Conservation (phyloP, 1,140 invertebrate species). For the Drosophila rhopaloa region DNA sequence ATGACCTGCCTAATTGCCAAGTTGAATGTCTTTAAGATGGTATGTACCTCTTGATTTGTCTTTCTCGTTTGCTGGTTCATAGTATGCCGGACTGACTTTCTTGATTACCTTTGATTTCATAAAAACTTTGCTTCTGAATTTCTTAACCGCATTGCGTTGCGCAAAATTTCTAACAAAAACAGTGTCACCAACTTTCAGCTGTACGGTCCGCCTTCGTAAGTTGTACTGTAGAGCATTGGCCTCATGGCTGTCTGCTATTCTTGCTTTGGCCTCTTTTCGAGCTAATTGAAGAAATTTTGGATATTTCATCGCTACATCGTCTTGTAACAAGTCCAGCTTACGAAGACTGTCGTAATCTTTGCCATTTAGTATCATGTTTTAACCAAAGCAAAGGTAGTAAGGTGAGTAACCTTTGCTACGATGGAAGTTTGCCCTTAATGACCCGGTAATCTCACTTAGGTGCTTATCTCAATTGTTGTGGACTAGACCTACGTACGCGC, state of each 20-base stretch:
- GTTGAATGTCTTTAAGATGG: slow-evolving; percentile 26
- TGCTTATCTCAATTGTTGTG: background rate
- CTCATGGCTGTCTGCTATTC: background rate
- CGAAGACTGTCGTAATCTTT: background rate
- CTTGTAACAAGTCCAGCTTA: background rate
- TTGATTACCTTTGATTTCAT: background rate
- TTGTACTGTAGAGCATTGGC: background rate
- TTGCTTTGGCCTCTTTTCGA: background rate
- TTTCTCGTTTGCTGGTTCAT: slow-evolving; percentile 1
- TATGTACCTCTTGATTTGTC: slow-evolving; percentile 8
- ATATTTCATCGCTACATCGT: background rate
- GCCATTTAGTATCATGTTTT: background rate
- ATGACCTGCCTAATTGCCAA: background rate
- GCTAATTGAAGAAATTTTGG: background rate
- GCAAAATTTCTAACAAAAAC: too few species aligned
- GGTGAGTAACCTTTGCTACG: background rate
- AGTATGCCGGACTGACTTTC: slow-evolving; percentile 13
- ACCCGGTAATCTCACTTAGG: too few species aligned
- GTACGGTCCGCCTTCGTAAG: background rate
- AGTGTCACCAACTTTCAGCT: background rate
- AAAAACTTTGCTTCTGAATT: slow-evolving; percentile 5
- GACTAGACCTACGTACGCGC: too few species aligned
- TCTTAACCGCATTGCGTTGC: too few species aligned
- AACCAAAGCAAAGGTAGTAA: background rate
- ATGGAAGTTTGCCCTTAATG: too few species aligned